These are phyloP conservation scores for Phrynocephalus vlangalii DNA, from an alignment of 2,797 vertebrate species.

Conservation along the genomic window DNA sequence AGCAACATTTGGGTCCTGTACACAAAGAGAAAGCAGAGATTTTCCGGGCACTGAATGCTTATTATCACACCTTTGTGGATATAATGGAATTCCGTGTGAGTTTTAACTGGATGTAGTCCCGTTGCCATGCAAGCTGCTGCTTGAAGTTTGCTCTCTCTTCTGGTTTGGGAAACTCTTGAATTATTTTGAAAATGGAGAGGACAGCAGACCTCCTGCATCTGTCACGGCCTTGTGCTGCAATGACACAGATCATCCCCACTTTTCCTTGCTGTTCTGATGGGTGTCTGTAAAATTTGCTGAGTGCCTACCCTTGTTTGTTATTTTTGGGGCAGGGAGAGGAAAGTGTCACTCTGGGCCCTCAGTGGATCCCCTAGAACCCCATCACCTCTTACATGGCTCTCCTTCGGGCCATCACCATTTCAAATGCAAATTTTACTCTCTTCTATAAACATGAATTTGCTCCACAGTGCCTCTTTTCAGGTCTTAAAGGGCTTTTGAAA, in stretches of 20 bases:
- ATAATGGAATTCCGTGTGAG: slow-evolving; percentile 95
- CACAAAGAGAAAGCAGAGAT: slow-evolving; percentile 90
- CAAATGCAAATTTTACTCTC: too few relatives aligned
- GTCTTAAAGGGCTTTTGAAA: too few relatives aligned
- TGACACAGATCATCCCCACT: background rate
- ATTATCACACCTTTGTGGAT: slow-evolving; percentile 93
- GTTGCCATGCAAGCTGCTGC: background rate
- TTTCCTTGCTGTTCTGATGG: too few relatives aligned
- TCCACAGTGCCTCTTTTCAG: too few relatives aligned
- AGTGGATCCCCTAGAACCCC: too few relatives aligned
- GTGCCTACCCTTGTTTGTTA: too few relatives aligned
- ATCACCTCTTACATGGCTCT: too few relatives aligned
- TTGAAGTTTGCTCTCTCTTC: background rate
- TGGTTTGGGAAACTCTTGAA: background rate
- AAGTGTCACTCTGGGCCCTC: too few relatives aligned
- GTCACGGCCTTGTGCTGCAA: background rate
- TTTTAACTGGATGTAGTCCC: background rate
- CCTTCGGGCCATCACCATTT: too few relatives aligned
- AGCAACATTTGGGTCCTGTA: slow-evolving; percentile 89
- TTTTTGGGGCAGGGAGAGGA: too few relatives aligned
- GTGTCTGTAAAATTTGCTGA: too few relatives aligned
- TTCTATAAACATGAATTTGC: too few relatives aligned
- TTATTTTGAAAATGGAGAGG: background rate
- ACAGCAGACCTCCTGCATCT: background rate
- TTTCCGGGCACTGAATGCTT: slow-evolving; percentile 77